A percentile compares a stretch with the other conserved stretches of the same genome.
Conservation (phyloP, 1,140 invertebrate genomes). For the Cyclargus thomasi region DNA sequence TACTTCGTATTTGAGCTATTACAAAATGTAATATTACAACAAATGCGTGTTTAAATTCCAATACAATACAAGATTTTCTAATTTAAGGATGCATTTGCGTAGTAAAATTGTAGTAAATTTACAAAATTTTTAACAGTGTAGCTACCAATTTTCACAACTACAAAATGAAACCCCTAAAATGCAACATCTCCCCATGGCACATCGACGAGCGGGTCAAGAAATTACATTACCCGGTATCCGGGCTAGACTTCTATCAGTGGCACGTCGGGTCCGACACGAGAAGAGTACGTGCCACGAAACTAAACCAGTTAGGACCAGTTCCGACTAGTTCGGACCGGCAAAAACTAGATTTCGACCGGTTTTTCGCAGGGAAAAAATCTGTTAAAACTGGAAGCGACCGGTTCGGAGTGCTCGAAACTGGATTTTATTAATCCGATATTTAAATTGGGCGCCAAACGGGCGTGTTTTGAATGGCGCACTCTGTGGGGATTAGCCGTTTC, state of each 20-base stretch:
- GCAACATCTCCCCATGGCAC: background rate
- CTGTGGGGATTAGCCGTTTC: background rate
- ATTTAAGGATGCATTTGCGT: too few species aligned
- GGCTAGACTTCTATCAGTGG: background rate
- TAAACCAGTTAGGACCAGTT: background rate
- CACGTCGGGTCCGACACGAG: background rate
- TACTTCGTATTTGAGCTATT: too few species aligned
- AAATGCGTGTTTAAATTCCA: too few species aligned
- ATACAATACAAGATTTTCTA: too few species aligned
- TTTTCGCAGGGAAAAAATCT: background rate
- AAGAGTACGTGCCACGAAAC: background rate
- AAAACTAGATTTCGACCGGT: background rate
- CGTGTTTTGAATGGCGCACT: background rate
- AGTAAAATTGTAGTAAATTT: too few species aligned
- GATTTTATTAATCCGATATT: slow-evolving; percentile 3
- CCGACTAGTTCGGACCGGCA: background rate
- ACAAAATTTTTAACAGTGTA: too few species aligned
- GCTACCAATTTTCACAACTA: too few species aligned
- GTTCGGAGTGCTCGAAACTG: background rate
- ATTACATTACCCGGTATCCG: background rate
- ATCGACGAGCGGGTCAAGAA: background rate
- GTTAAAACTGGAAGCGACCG: background rate
- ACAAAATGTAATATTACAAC: too few species aligned
- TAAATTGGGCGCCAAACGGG: background rate
- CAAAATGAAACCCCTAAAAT: too few species aligned